Evolutionary conservation across 2,113 vertebrate species (phyloP), one percentile per base, ranked within the genome.

Genomic region (Caranx ignobilis): DNA sequence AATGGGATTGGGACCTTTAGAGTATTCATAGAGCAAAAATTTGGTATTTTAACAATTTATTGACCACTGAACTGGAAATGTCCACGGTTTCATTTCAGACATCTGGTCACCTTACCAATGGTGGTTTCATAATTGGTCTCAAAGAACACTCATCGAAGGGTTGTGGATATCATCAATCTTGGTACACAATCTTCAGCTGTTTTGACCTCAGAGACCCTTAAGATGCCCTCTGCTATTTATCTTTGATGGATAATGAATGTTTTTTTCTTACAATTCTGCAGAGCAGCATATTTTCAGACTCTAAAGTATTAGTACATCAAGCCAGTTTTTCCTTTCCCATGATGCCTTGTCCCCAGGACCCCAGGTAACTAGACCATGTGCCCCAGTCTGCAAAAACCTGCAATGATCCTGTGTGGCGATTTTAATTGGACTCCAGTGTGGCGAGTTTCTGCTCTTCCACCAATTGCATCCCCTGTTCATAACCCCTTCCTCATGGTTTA

Each of bases 371-470:
- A 83, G 50, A 75, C 57, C 35, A 68, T 68, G 78, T 67, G 56
- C 63, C 48, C n/a, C 43, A 45, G 78, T 79, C 80, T 47, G 71
- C 50, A 72, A 81, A 84, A 66, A 83, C 73, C 82, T 81, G 32
- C 12, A 34, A 47, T 84, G 78, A 75, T 79, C 78, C 82, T 77
- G n/a, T 85, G 85, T 77, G 89, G 67, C 70, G 76, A 35, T 89
- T 90, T 88, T 93, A 93, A 93, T 90, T 93, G 91, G 90, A 77
- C 84, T 84, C 75, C 60, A 75, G 82, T 79, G 74, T 83, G 66
- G 59, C 64, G 73, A 85, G 21, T 63, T 77, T 84, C 32, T 71
- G 39, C 68, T 79, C 79, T 41, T 77, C n/a, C 48, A 61, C 35
- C 45, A 63, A 48, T 19, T 62, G 39, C 78, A 72, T 63, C 57